Evolutionary conservation across 2,113 vertebrate species (phyloP).

Genomic region (Bufo bufo): DNA sequence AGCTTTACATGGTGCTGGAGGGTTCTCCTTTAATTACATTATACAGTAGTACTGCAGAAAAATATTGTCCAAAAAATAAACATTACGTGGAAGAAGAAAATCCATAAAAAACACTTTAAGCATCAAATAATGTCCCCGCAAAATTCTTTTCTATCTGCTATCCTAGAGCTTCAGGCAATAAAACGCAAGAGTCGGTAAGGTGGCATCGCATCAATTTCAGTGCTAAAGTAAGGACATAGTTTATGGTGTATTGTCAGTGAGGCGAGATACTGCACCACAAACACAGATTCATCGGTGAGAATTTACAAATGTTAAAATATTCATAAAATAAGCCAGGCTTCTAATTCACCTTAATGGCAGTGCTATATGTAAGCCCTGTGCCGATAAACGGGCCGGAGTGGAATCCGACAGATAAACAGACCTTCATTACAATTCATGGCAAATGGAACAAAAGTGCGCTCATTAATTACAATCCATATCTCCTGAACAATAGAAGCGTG

Average conservation of each 20-base stretch:
- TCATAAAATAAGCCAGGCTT: conserved; percentile 27
- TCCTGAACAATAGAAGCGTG: conserved; percentile 25
- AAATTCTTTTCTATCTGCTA: not conserved
- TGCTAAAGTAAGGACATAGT: not conserved
- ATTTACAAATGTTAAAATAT: conserved; percentile 52
- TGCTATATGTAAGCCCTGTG: not conserved
- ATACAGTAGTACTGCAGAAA: not conserved
- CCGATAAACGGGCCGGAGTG: not conserved
- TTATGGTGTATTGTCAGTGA: not conserved
- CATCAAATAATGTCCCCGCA: not conserved
- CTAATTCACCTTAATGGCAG: conserved; percentile 33
- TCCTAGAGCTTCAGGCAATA: not conserved
- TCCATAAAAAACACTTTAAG: not conserved
- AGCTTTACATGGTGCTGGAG: no score
- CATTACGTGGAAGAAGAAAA: not conserved
- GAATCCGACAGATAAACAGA: conserved; percentile 38
- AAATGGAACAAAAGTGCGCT: conserved; percentile 19
- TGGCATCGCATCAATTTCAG: conserved; percentile 19
- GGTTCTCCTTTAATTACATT: not conserved
- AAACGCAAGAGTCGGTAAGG: not conserved
- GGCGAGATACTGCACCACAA: not conserved
- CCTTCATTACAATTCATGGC: conserved; percentile 42
- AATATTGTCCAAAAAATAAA: not conserved
- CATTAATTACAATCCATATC: conserved; percentile 37
- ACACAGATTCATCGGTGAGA: not conserved